Percentiles rank a stretch among this genome's conserved stretches.
Conservation (phyloP, 2,888 invertebrate genomes). For the Zygogramma bicolorata region DNA sequence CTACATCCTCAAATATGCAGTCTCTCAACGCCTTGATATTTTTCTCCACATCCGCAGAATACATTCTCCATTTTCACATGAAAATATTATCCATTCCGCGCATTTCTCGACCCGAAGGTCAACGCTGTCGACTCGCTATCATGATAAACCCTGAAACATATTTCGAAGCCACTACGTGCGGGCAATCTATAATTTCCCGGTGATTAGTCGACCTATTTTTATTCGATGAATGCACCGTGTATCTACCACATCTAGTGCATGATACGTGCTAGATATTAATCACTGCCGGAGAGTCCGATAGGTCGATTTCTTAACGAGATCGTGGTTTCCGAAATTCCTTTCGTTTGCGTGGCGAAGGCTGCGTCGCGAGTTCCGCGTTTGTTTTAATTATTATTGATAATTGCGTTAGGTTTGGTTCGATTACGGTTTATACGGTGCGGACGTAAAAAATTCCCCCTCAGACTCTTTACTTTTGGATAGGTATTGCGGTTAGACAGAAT, state of each 20-base stretch:
- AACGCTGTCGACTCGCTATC: constrained; percentile 5
- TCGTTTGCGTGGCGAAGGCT: constrained; percentile 20
- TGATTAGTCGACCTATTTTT: constrained; percentile 54
- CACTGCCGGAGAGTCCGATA: constrained; percentile 42
- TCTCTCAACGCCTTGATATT: not conserved
- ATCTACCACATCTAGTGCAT: constrained; percentile 46
- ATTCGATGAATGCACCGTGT: constrained; percentile 38
- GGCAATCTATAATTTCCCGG: constrained; percentile 55
- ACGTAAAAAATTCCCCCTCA: not conserved
- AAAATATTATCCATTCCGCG: constrained; percentile 17
- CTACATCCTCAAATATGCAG: too few relatives aligned
- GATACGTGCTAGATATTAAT: constrained; percentile 54
- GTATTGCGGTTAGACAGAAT: too few relatives aligned
- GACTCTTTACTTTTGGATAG: too few relatives aligned
- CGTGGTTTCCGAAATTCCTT: constrained; percentile 50
- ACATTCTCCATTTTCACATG: constrained; percentile 11
- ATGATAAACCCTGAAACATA: constrained; percentile 15
- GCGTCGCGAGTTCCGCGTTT: not conserved
- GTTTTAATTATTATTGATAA: not conserved
- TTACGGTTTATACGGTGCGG: not conserved
- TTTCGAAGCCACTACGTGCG: constrained; percentile 54
- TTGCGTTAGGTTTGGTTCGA: not conserved
- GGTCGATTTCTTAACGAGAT: constrained; percentile 33
- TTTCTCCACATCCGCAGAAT: not conserved
- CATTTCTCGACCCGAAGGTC: constrained; percentile 18